Conservation (phyloP, 2,888 invertebrate species). For the Crepidodera aurea region DNA sequence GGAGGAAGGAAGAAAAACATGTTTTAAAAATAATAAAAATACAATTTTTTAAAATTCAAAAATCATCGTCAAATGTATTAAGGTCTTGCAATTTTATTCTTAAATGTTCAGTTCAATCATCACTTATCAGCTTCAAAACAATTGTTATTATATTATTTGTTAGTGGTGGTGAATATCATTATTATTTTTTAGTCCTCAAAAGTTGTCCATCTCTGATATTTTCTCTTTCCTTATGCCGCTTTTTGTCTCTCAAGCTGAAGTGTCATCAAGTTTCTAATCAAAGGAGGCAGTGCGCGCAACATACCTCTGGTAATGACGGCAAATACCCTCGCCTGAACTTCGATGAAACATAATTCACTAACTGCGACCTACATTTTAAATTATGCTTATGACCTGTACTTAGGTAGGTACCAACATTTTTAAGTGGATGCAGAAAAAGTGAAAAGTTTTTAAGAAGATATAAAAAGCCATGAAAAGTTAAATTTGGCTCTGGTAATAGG, state of each 20-base stretch:
- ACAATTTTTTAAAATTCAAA: too few relatives aligned
- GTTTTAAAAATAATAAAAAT: too few relatives aligned
- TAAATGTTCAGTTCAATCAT: too few relatives aligned
- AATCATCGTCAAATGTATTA: too few relatives aligned
- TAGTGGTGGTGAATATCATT: too few relatives aligned
- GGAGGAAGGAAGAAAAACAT: too few relatives aligned
- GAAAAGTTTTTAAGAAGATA: not conserved
- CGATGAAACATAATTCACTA: conserved; percentile 24
- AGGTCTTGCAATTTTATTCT: too few relatives aligned
- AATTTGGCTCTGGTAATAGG: too few relatives aligned
- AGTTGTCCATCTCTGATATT: conserved; percentile 15
- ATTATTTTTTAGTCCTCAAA: too few relatives aligned
- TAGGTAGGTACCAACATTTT: conserved; percentile 7
- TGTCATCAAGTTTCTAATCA: conserved; percentile 37
- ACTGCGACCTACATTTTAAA: conserved; percentile 19
- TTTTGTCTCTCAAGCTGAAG: conserved; percentile 34
- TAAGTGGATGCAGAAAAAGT: conserved; percentile 6
- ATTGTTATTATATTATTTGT: too few relatives aligned
- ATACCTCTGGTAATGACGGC: conserved; percentile 17
- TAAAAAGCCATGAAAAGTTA: too few relatives aligned
- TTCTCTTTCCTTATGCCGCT: conserved; percentile 23
- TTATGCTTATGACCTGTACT: conserved; percentile 17
- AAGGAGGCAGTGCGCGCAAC: conserved; percentile 21
- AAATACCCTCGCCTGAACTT: conserved; percentile 22
- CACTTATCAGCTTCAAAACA: too few relatives aligned